Evolutionary conservation across 2,888 invertebrate species (phyloP).

Genomic region (Epinotia nisella): DNA sequence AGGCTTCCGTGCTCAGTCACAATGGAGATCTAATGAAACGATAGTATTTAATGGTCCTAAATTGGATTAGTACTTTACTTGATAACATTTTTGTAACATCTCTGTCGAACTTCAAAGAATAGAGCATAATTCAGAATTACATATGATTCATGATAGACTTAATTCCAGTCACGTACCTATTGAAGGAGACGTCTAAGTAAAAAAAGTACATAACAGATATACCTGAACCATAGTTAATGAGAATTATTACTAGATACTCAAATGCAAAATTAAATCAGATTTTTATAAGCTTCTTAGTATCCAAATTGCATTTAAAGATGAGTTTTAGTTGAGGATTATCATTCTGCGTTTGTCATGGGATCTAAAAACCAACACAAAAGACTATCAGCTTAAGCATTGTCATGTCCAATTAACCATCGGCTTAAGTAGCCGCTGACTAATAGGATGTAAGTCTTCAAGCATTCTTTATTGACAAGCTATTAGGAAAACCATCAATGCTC

Average conservation of each 20-base stretch:
- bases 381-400: conserved; percentile 39
- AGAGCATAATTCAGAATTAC: conserved; percentile 8
- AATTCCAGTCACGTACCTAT: conserved; percentile 9
- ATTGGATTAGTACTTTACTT: conserved; percentile 42
- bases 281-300: background rate
- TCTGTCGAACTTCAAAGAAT: conserved; percentile 9
- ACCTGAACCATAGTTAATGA: background rate
- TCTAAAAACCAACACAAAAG: conserved; percentile 35
- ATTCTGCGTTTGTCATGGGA: conserved; percentile 24
- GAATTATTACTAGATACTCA: background rate
- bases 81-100: conserved; percentile 37
- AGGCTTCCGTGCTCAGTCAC: conserved; percentile 55
- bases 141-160: conserved; percentile 7
- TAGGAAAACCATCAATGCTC: conserved; percentile 12
- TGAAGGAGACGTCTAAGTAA: conserved; percentile 1
- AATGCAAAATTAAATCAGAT: background rate
- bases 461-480: conserved; percentile 39
- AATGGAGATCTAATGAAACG: conserved; percentile 42
- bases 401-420: conserved; percentile 38
- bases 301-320: background rate
- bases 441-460: conserved; percentile 33
- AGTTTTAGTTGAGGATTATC: background rate
- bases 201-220: background rate
- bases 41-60: conserved; percentile 41
- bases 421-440: conserved; percentile 41